phyloP scores from a whole-genome alignment of 2,797 vertebrate genomes.

The Artibeus lituratus region DNA sequence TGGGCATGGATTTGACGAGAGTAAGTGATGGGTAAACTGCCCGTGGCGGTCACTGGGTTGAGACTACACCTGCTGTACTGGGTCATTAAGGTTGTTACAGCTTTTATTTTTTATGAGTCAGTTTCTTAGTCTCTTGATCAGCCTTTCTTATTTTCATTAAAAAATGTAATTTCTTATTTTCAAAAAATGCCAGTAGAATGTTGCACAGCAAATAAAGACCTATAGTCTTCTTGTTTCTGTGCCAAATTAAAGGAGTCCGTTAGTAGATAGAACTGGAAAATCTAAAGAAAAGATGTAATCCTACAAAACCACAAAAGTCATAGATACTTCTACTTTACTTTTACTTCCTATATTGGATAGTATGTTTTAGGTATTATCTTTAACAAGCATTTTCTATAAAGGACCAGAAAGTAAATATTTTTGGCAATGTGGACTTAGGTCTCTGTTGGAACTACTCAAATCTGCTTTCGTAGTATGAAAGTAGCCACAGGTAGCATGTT shows the following conservation, averaged over 20 bases:
- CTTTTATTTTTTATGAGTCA: neutral
- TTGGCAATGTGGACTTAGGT: neutral
- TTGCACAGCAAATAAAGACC: neutral
- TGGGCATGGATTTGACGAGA: constrained; percentile 99
- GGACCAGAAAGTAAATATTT: neutral
- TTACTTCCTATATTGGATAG: neutral
- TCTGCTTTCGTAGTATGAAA: neutral
- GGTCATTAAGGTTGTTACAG: neutral
- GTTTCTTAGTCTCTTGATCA: constrained; percentile 21
- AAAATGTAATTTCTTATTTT: constrained; percentile 25
- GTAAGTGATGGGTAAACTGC: constrained; percentile 80
- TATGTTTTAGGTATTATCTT: neutral
- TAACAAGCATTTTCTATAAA: neutral
- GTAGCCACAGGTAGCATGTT: neutral
- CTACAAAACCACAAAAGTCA: neutral
- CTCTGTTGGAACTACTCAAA: neutral
- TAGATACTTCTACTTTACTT: neutral
- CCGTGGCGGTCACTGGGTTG: neutral
- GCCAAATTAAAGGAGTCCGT: neutral
- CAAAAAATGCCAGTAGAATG: neutral
- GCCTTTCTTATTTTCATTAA: constrained; percentile 18
- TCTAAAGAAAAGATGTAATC: neutral
- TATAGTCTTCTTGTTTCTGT: neutral
- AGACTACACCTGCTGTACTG: too few relatives aligned
- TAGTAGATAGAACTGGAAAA: neutral